These are phyloP conservation scores for Xerus inauris DNA, from an alignment of 2,113 vertebrate genomes.

Conservation along the genomic window DNA sequence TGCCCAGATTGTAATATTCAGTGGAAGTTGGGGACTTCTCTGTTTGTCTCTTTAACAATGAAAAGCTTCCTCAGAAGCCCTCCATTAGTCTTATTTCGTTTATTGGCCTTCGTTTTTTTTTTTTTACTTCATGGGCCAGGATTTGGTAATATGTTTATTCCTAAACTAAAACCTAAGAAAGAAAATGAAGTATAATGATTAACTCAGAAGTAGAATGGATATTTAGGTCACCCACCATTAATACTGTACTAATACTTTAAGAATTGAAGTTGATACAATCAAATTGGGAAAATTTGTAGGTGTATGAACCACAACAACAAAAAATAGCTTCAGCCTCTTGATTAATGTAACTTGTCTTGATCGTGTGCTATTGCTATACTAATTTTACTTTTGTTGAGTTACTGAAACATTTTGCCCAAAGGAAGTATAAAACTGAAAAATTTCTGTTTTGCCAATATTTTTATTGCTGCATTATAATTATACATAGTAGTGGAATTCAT, in stretches of 20 bases:
- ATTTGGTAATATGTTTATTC: not conserved
- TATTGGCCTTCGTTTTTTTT: not conserved
- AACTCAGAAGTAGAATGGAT: not conserved
- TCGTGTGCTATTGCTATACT: not conserved
- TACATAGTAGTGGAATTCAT: no score
- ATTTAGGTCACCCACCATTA: not conserved
- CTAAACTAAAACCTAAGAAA: not conserved
- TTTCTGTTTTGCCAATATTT: no score
- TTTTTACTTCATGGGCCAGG: not conserved
- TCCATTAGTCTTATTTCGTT: not conserved
- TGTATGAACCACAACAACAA: not conserved
- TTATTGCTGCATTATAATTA: no score
- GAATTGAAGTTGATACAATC: not conserved
- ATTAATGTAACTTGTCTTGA: not conserved
- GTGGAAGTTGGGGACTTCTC: not conserved
- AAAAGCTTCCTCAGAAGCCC: not conserved
- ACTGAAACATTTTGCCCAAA: conserved; percentile 39
- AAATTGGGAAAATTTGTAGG: not conserved
- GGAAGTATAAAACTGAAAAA: conserved; percentile 19
- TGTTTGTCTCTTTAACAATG: not conserved
- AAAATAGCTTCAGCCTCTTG: not conserved
- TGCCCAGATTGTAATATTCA: not conserved
- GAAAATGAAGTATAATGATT: not conserved
- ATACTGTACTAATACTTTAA: not conserved
- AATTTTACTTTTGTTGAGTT: conserved; percentile 33